These are phyloP conservation scores for Solen grandis DNA, from an alignment of 1,140 invertebrate species.

Conservation along the genomic window DNA sequence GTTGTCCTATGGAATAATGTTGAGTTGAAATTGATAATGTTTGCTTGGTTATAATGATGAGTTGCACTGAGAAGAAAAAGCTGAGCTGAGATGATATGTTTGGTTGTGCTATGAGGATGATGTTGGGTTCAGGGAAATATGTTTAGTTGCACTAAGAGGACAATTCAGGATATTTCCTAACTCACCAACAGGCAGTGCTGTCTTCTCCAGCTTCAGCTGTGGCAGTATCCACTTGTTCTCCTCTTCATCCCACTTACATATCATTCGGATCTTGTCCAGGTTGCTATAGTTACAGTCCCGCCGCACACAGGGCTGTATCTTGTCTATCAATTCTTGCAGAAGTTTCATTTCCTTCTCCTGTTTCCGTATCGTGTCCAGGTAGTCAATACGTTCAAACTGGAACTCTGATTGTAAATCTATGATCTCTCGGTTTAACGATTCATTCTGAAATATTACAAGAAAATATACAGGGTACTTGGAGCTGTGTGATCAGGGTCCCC, in stretches of 20 bases:
- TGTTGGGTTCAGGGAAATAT: too few relatives aligned
- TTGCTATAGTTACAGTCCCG: slow-evolving; percentile 88
- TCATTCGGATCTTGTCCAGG: slow-evolving; percentile 84
- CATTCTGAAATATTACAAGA: slow-evolving; percentile 64
- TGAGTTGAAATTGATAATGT: too few relatives aligned
- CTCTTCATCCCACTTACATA: slow-evolving; percentile 90
- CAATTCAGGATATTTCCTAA: too few relatives aligned
- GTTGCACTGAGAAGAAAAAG: too few relatives aligned
- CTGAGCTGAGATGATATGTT: too few relatives aligned
- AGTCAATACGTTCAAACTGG: slow-evolving; percentile 91
- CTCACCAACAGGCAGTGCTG: slow-evolving; percentile 85
- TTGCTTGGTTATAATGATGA: too few relatives aligned
- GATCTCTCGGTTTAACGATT: slow-evolving; percentile 85
- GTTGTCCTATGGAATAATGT: too few relatives aligned
- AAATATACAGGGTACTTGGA: too few relatives aligned
- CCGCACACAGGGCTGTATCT: slow-evolving; percentile 87
- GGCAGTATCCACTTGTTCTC: slow-evolving; percentile 88
- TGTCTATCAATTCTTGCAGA: slow-evolving; percentile 85
- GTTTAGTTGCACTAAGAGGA: too few relatives aligned
- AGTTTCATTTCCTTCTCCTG: slow-evolving; percentile 89
- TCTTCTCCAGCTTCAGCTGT: slow-evolving; percentile 85
- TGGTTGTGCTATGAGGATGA: too few relatives aligned
- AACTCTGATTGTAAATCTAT: slow-evolving; percentile 91
- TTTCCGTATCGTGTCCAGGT: slow-evolving; percentile 90
- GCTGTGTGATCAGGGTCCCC: too few relatives aligned